Percentiles rank a stretch among this genome's conserved stretches.
These are phyloP conservation scores for Grammomys dolichurus DNA, from an alignment of 2,113 vertebrate species.

Conservation along the genomic window DNA sequence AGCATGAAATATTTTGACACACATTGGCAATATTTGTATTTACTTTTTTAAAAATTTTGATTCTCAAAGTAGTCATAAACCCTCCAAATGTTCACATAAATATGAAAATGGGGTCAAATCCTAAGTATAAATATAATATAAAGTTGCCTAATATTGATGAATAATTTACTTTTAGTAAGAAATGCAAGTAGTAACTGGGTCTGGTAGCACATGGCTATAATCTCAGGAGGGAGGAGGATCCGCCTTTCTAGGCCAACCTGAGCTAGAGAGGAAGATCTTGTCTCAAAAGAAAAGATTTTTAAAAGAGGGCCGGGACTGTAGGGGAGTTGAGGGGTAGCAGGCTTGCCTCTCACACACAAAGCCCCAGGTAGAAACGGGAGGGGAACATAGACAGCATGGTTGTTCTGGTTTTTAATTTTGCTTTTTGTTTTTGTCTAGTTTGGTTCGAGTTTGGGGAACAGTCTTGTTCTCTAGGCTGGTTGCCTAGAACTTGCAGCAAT, in stretches of 20 bases:
- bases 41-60: neutral
- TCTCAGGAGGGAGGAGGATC: neutral
- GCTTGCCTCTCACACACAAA: neutral
- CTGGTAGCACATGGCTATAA: neutral
- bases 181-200: neutral
- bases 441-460: neutral
- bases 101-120: conserved; percentile 1
- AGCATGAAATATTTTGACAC: neutral
- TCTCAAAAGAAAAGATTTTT: neutral
- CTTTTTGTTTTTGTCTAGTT: neutral
- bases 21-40: neutral
- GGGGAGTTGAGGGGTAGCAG: neutral
- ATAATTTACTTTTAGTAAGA: conserved; percentile 26
- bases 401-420: neutral
- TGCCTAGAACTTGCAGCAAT: neutral
- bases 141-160: neutral
- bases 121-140: neutral
- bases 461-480: neutral
- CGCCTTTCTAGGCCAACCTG: neutral
- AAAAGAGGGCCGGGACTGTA: neutral
- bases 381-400: neutral
- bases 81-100: neutral
- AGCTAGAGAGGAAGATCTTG: neutral
- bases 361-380: no score
- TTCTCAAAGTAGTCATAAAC: neutral